Evolutionary conservation across 2,888 invertebrate genomes (phyloP).

Genomic region (Pseudococcus longispinus): DNA sequence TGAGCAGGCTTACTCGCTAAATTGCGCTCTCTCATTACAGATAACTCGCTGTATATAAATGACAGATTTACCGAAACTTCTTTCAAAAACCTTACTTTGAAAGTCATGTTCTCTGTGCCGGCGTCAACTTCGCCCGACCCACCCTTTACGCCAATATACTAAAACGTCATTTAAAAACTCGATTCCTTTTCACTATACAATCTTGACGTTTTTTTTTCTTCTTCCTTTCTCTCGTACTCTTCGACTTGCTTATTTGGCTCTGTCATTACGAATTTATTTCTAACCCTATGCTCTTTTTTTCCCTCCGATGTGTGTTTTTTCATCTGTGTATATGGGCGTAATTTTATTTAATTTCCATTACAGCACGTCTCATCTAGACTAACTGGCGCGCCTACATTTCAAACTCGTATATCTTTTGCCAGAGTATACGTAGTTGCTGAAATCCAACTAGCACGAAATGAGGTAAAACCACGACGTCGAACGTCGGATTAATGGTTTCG

Average conservation of each 20-base stretch:
- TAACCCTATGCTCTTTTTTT: conserved; percentile 22
- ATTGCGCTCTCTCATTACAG: conserved; percentile 48
- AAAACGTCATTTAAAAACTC: conserved; percentile 43
- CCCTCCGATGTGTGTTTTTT: not conserved
- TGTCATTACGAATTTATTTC: conserved; percentile 30
- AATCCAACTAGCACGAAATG: not conserved
- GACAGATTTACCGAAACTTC: conserved; percentile 48
- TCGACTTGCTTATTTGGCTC: not conserved
- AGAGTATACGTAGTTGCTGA: not conserved
- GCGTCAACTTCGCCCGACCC: not conserved
- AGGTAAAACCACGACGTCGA: not conserved
- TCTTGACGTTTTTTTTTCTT: conserved; percentile 5
- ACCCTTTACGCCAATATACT: conserved; percentile 8
- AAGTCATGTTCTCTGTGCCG: conserved; percentile 13
- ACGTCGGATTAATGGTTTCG: not conserved
- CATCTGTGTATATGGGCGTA: not conserved
- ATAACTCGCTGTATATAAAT: conserved; percentile 52
- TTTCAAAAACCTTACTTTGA: conserved; percentile 37
- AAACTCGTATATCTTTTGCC: not conserved
- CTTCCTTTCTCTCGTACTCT: not conserved
- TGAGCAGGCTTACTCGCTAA: conserved; percentile 46
- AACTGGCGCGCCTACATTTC: not conserved
- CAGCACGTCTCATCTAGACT: conserved; percentile 5
- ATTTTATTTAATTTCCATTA: conserved; percentile 19
- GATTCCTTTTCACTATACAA: conserved; percentile 9